Base-by-base conservation (phyloP, 1,140 invertebrate species). In the Papilio machaon region DNA sequence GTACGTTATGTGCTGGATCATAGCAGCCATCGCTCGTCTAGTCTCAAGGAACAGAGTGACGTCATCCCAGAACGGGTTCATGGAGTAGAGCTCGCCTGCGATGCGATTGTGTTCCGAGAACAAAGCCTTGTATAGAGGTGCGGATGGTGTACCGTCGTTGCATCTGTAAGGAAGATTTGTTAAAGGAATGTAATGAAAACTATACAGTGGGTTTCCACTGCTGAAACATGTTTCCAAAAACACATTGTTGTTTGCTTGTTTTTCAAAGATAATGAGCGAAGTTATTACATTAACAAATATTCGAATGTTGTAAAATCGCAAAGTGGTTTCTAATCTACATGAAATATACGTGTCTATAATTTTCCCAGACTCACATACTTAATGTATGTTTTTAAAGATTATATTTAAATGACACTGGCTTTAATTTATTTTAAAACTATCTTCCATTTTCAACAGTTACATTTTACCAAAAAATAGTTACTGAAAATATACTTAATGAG, bases 11-110 rank as follows among this genome's bases (percentile, higher is more conserved):
- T 98, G 97, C 87, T 99, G 98, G n/a, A 98, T 95, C 89, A 96
- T 92, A 9, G 98, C 97, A 6, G 96, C 96, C 5, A 99, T 95
- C 49, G 98, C 97, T 85, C 97, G 94, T 87, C 96, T 94, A 19
- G 97, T 96, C 91, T 99, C 98, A 81, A 97, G 94, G 92, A 97
- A 98, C 1, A 98, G 86, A 19, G 95, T 96, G 73, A 97, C 95
- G 86, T 99, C 98, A 85, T 97, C 96, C 98, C 98, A 99, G 89
- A 98, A 97, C 0, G 96, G 95, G 90, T 99, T 99, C 7, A 97
- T 89, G 38, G 96, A 92, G 1, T 95, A 95, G 6, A 99, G 91
- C 82, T 96, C 95, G 0, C 96, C 95, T 1, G 97, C 98, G 52
- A 99, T 95, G 35, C 97, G 95, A 88, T 99, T 99, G 90, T 99